Conservation (phyloP, 2,113 vertebrate species). For the Cyanistes caeruleus region DNA sequence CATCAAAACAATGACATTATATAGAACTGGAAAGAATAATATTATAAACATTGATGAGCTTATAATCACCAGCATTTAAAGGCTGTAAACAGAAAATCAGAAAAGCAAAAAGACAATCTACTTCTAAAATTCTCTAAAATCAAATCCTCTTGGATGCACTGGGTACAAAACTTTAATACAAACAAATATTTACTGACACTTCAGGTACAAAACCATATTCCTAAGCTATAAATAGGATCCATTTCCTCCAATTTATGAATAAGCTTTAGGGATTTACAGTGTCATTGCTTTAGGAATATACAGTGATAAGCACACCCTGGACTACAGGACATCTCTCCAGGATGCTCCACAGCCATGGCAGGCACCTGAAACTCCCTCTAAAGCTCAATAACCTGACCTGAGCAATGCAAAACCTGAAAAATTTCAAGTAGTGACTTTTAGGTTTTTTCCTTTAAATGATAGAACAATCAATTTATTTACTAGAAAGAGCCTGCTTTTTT, state of each 20-base stretch:
- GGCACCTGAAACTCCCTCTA: background rate
- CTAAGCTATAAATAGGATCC: background rate
- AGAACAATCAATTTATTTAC: background rate
- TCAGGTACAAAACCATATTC: background rate
- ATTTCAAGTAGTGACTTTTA: background rate
- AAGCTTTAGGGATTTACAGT: background rate
- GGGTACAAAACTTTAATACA: background rate
- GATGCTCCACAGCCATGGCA: background rate
- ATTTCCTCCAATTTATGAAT: background rate
- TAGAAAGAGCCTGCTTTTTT: background rate
- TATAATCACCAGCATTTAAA: background rate
- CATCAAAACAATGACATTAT: background rate
- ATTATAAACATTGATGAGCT: background rate
- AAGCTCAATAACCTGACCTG: background rate
- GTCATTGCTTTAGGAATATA: background rate
- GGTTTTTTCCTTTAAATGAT: background rate
- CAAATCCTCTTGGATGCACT: background rate
- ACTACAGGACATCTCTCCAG: background rate
- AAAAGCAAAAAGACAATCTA: background rate
- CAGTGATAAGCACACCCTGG: background rate
- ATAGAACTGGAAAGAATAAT: background rate
- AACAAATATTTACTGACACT: background rate
- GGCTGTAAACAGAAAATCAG: background rate
- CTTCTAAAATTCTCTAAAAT: background rate
- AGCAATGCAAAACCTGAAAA: background rate